Evolutionary conservation across 1,140 invertebrate genomes (phyloP).

Genomic region (Diachasma alloeum): DNA sequence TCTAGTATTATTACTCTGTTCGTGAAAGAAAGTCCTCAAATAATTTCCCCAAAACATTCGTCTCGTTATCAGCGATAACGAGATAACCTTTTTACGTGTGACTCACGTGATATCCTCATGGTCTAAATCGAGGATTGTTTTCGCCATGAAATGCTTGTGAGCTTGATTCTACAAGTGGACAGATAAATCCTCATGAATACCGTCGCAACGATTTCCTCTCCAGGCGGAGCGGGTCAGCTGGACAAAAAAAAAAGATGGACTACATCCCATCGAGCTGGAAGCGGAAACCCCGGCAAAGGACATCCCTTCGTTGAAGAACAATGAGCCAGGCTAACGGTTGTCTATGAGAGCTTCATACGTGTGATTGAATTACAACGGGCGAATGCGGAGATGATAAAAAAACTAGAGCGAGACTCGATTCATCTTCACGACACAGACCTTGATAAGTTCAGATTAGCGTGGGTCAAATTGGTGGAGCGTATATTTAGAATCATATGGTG

Average conservation of each 20-base stretch:
- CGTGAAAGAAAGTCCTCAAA: not conserved
- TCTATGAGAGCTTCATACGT: not conserved
- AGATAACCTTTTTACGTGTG: not conserved
- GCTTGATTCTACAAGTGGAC: not conserved
- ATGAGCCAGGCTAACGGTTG: not conserved
- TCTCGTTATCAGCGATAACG: not conserved
- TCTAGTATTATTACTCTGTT: not conserved
- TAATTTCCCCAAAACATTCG: not conserved
- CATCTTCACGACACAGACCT: conserved; percentile 1
- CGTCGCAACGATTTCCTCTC: not conserved
- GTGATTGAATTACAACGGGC: conserved; percentile 3
- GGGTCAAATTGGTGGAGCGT: conserved; percentile 14
- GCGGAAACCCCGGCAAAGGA: not conserved
- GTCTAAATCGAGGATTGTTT: not conserved
- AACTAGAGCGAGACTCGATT: not conserved
- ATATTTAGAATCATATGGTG: not conserved
- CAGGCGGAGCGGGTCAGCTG: not conserved
- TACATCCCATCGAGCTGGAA: not conserved
- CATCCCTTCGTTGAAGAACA: conserved; percentile 1
- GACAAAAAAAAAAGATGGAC: not conserved
- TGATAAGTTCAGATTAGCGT: conserved; percentile 18
- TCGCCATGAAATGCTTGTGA: not conserved
- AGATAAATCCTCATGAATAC: not conserved
- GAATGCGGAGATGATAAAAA: not conserved
- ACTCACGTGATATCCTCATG: not conserved